phyloP scores from a whole-genome alignment of 30 jellyfish, hydroid and myxozoan genomes.

The Pseudorhiza aurosa region DNA sequence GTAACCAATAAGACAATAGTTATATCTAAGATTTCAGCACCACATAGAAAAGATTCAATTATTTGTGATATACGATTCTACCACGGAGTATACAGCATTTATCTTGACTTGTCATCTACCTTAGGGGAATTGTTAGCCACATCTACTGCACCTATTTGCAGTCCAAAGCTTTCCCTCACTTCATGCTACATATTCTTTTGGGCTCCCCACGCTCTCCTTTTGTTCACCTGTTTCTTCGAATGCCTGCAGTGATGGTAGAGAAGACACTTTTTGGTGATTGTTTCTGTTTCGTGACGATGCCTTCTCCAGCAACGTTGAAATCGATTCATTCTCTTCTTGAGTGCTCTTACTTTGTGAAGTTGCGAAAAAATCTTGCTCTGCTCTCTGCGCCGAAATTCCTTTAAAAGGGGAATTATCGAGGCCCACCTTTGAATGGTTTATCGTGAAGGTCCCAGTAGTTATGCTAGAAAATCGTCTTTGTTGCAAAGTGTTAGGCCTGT shows the following conservation, averaged over 20 bases:
- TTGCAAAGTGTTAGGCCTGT: not conserved
- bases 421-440: not conserved
- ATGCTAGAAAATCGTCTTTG: constrained; percentile 15
- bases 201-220: not conserved
- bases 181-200: too few relatives aligned
- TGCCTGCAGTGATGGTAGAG: constrained; percentile 12
- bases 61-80: too few relatives aligned
- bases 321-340: not conserved
- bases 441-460: not conserved
- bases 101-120: too few relatives aligned
- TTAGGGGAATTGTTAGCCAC: too few relatives aligned
- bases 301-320: not conserved
- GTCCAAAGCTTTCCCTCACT: too few relatives aligned
- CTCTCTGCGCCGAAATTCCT: not conserved
- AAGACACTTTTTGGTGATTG: not conserved
- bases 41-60: too few relatives aligned
- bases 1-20: too few relatives aligned
- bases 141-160: too few relatives aligned
- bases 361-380: too few relatives aligned
- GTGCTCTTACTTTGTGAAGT: not conserved
- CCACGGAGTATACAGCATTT: too few relatives aligned
- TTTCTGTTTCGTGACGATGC: not conserved
- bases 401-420: not conserved
- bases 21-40: too few relatives aligned
- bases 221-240: constrained; percentile 2